A percentile compares a stretch with the other conserved stretches of the same genome.
Evolutionary conservation across 2,113 vertebrate genomes (phyloP).

Genomic region (Hiodon alosoides): DNA sequence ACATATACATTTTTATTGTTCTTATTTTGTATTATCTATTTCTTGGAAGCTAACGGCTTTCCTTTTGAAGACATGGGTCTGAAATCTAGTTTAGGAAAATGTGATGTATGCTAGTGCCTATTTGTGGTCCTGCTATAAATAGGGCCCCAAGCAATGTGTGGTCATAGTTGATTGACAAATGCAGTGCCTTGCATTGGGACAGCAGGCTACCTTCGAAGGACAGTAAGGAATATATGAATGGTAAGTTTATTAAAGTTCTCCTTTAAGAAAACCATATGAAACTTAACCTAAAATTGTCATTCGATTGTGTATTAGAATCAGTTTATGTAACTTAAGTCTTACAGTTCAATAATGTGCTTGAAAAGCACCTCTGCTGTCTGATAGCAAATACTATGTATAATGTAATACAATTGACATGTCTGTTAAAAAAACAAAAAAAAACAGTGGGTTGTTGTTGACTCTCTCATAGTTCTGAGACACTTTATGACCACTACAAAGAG

Average conservation of each 20-base stretch:
- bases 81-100: slow-evolving; percentile 59
- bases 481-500: background rate
- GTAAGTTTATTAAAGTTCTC: slow-evolving; percentile 46
- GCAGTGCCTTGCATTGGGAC: slow-evolving; percentile 51
- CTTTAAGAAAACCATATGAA: background rate
- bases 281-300: background rate
- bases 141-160: slow-evolving; percentile 63
- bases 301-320: background rate
- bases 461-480: background rate
- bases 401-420: slow-evolving; percentile 24
- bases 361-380: slow-evolving; percentile 38
- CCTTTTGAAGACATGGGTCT: slow-evolving; percentile 30
- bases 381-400: slow-evolving; percentile 63
- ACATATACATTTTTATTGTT: background rate
- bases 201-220: slow-evolving; percentile 44
- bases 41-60: background rate
- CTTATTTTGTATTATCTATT: slow-evolving; percentile 2
- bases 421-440: background rate
- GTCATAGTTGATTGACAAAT: slow-evolving; percentile 65
- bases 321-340: slow-evolving; percentile 7
- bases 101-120: slow-evolving; percentile 65
- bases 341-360: slow-evolving; percentile 33
- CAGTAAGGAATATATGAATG: slow-evolving; percentile 52
- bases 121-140: slow-evolving; percentile 72
- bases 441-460: background rate